Base-by-base conservation (phyloP, 2,888 invertebrate species). In the Drosophila cyrtoloma region DNA sequence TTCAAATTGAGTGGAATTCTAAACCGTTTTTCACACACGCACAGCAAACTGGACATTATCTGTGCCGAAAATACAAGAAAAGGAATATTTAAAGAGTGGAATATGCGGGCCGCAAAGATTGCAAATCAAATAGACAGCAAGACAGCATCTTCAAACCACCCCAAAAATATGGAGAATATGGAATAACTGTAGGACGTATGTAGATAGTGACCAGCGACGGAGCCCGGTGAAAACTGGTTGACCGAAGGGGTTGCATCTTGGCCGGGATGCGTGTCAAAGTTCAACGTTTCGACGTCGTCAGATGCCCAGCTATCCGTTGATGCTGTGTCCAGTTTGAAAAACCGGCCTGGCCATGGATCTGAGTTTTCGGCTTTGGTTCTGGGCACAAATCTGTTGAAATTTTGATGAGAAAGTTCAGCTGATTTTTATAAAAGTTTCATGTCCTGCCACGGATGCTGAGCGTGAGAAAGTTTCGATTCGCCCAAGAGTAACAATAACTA, bases 371-470 rank as follows among this genome's bases (percentile, higher is more conserved):
- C 22, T 35, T 51, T 26, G 55, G 19, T 81, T 79, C 75, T 85
- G 81, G 79, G 77, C 72, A 57, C 55, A 79, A 88, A 88, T 75
- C 87, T 89, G 87, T 89, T 88, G 90, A 88, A 88, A 89, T 88
- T 88, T 88, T 88, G 86, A 88, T 88, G 87, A 84, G 87, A 88
- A 88, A 89, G 86, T 88, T 88, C 90, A 86, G 66, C 26, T 77
- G 79, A 87, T 82, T 82, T 76, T 77, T 84, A 87, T 86, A 87
- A 87, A 87, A 87, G 84, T 86, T 85, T 72, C 71, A 58, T 89
- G 90, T 87, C 90, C 87, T 79, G 87, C 81, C 57, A 81, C 80
- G 71, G 77, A 79, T 83, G 86, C 76, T 71, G 81, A 88, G 84
- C 90, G 87, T 89, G 87, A 81, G 87, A 88, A 89, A 88, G 74